phyloP scores from a whole-genome alignment of 2,797 vertebrate species.

The Huso huso region DNA sequence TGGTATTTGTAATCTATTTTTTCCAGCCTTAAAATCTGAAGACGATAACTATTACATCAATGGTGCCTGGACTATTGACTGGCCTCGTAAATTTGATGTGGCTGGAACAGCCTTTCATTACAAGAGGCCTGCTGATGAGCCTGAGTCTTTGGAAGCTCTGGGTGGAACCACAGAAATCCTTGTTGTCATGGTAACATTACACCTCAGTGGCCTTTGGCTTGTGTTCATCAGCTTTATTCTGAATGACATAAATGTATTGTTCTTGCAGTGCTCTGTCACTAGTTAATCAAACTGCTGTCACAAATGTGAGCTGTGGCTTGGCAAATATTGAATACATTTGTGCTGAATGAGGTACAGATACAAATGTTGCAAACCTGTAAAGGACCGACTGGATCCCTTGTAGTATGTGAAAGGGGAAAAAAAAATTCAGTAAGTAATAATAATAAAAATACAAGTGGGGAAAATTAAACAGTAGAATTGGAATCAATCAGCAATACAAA shows the following conservation, averaged over 20 bases:
- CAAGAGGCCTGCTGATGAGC: slow-evolving; percentile 84
- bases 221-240: background rate
- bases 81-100: slow-evolving; percentile 95
- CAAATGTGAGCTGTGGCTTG: slow-evolving; percentile 7
- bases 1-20: slow-evolving; percentile 12
- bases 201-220: background rate
- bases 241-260: background rate
- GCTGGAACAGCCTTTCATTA: slow-evolving; percentile 93
- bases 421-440: too few species aligned
- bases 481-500: too few species aligned
- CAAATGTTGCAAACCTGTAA: too few species aligned
- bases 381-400: too few species aligned
- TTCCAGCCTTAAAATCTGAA: slow-evolving; percentile 89
- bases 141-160: slow-evolving; percentile 86
- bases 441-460: too few species aligned
- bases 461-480: too few species aligned
- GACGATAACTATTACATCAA: slow-evolving; percentile 95
- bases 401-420: too few species aligned
- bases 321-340: background rate
- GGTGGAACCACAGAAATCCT: slow-evolving; percentile 89
- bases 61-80: slow-evolving; percentile 98
- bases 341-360: background rate
- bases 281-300: slow-evolving; percentile 1
- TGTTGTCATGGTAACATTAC: slow-evolving; percentile 81
- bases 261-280: slow-evolving; percentile 1